Evolutionary conservation across 2,113 vertebrate genomes (phyloP).

Genomic region (Polypterus bichir): DNA sequence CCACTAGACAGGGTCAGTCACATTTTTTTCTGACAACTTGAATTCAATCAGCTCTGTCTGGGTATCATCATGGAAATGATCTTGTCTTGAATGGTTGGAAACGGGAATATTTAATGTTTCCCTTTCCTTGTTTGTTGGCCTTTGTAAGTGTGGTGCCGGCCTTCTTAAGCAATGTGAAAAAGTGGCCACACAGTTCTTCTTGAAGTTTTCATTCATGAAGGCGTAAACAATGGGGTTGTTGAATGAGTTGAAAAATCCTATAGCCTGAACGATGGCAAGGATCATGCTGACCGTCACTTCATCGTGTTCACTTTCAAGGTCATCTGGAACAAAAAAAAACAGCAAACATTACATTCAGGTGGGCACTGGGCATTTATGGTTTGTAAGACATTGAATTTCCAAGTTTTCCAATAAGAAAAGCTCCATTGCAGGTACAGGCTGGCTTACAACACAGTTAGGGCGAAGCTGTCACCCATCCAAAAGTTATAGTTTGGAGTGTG

Average conservation of each 20-base stretch:
- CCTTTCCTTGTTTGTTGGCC: slow-evolving; percentile 3
- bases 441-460: too few species aligned
- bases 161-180: slow-evolving; percentile 39
- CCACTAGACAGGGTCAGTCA: slow-evolving; percentile 1
- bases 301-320: slow-evolving; percentile 54
- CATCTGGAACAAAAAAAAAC: slow-evolving; percentile 35
- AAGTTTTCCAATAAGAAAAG: too few species aligned
- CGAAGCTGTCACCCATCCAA: too few species aligned
- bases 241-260: slow-evolving; percentile 69
- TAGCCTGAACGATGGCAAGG: slow-evolving; percentile 56
- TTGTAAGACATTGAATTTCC: too few species aligned
- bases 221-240: slow-evolving; percentile 66
- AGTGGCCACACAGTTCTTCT: slow-evolving; percentile 57
- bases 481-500: too few species aligned
- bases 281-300: slow-evolving; percentile 57
- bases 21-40: slow-evolving; percentile 11
- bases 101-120: slow-evolving; percentile 38
- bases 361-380: too few species aligned
- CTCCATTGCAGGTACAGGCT: too few species aligned
- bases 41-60: not conserved
- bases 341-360: too few species aligned
- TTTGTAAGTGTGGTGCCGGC: slow-evolving; percentile 15
- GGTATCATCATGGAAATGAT: slow-evolving; percentile 26
- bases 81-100: slow-evolving; percentile 37
- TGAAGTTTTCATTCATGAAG: slow-evolving; percentile 70